These are phyloP conservation scores for Eledone cirrhosa DNA, from an alignment of 2,888 invertebrate genomes.

Conservation along the genomic window DNA sequence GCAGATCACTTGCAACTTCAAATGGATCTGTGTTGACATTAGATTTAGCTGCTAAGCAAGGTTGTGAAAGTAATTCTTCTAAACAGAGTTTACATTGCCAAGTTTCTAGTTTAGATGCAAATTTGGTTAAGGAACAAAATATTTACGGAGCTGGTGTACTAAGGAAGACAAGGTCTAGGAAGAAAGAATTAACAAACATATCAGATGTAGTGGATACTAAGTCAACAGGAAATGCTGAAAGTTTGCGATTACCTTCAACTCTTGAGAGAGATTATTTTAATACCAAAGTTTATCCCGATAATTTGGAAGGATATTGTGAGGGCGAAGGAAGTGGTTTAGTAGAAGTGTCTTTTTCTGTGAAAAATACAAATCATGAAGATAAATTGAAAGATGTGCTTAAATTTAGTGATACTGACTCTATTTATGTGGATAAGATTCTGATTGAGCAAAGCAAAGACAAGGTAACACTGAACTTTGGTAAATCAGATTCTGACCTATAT, in stretches of 20 bases:
- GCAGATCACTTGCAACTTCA: background rate
- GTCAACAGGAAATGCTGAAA: background rate
- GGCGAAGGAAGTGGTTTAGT: background rate
- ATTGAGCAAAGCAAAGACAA: slow-evolving; percentile 11
- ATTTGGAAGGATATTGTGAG: background rate
- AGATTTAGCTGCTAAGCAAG: background rate
- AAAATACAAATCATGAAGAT: too few species aligned
- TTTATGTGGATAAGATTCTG: background rate
- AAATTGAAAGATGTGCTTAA: background rate
- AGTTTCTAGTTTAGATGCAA: background rate
- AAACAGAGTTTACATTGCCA: background rate
- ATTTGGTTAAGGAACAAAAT: background rate
- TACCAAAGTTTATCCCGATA: background rate
- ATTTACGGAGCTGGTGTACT: background rate
- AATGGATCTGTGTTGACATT: background rate
- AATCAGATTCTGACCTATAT: background rate
- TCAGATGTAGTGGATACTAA: background rate
- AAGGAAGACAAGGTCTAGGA: too few species aligned
- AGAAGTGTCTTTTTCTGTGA: background rate
- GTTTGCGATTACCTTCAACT: too few species aligned
- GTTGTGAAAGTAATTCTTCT: background rate
- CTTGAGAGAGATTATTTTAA: background rate
- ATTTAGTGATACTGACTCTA: background rate
- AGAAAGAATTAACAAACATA: background rate
- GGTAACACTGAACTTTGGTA: slow-evolving; percentile 9